Evolutionary conservation across 2,888 invertebrate species (phyloP), one percentile per base, ranked within the genome.

Genomic region (Xylocampa areola): DNA sequence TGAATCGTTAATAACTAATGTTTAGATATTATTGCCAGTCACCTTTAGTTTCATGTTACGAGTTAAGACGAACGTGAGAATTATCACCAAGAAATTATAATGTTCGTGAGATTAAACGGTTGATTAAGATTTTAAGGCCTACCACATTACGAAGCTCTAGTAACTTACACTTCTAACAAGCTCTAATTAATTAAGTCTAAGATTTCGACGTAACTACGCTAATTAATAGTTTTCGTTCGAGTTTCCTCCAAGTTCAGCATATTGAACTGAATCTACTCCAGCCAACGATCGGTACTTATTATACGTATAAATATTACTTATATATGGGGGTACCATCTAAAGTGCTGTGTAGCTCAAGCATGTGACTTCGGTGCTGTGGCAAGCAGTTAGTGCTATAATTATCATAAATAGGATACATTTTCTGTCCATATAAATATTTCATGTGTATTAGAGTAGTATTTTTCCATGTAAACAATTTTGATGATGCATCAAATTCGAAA

Each of bases 361-460:
- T 81, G 82, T 89, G 85, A 79, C 79, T 41, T 82, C 72, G 79
- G 88, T 89, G 88, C 86, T 84, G 75, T 84, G 81, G 88, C 92
- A 92, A 91, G 92, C 93, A 80, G 88, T 92, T 92, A 92, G 92
- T 93, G 90, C 86, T 83, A 73, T 74, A 57, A 59, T 78, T 70
- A 73, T 72, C 77, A 68, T 71, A 82, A 78, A 68, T 75, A 79
- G 83, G 84, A 87, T 83, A 83, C 80, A 87, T 85, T 88, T 85
- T 82, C 77, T 39, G 60, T 37, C 0, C 4, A 14, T 10, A 2
- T 32, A 36, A 32, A 4, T 25, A 6, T 6, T 2, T 25, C 4
- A 25, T 25, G 1, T 8, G 6, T 23, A 13, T 17, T 1, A 1
- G 11, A 10, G 2, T 13, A 19, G 1, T 1, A 3, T 29, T 21